Base-by-base conservation (phyloP, 1,140 invertebrate genomes). In the Lutraria rhynchaena region DNA sequence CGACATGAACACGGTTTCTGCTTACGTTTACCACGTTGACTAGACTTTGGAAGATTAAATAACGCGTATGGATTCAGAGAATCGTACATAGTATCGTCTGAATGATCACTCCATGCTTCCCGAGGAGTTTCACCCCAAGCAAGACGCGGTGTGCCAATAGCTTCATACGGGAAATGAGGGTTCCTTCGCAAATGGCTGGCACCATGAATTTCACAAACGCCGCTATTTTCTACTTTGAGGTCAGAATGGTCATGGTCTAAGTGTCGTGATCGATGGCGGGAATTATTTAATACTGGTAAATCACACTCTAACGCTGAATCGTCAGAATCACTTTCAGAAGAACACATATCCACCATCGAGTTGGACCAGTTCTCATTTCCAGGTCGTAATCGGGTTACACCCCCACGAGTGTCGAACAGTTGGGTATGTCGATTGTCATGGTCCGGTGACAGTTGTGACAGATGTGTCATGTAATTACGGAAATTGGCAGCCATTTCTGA, bases 1-100 rank as follows among this genome's bases (percentile, higher is more conserved):
- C 61, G 46, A 33, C 49, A 78, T n/a, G 35, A 55, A 24, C 75
- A 78, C 4, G 63, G 22, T 24, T 73, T 81, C 65, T 81, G 78
- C 35, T 74, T 81, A 17, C 70, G 67, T 74, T 74, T 81, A 15
- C 67, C 60, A 19, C 67, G 55, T 19, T 81, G 69, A 31, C 31
- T 29, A 33, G 82, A 63, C 33, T 57, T 63, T 3, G 88, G 88
- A 7, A 89, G 73, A 69, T 89, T 89, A 57, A 89, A 89, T 13
- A 89, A 60, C 1, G 87, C 82, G 57, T 89, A 89, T 3, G 87
- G 88, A 71, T 89, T 87, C 29, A 85, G 27, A 0, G 87, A 83
- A 37, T 89, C 86, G 57, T 71, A 88, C 70, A 85, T 55, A 7
- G 67, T 49, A 33, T 80, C 65, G 63, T 70, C 65, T 24, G 76